Evolutionary conservation across 2,797 vertebrate species (phyloP).

Genomic region (Peromyscus nudipes): DNA sequence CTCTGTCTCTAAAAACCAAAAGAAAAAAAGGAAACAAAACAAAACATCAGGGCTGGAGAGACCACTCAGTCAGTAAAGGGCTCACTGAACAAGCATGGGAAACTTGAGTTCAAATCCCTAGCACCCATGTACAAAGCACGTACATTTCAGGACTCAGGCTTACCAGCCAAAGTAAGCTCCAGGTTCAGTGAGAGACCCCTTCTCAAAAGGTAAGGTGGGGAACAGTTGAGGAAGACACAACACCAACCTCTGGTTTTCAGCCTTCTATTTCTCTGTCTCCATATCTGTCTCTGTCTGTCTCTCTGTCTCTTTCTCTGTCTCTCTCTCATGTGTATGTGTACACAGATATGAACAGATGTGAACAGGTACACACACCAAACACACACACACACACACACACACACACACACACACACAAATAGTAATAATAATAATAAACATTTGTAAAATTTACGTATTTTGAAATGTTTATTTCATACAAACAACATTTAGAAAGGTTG

Average conservation of each 20-base stretch:
- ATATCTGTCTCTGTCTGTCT: too few species aligned
- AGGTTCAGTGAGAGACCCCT: background rate
- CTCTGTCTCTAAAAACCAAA: background rate
- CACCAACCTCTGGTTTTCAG: background rate
- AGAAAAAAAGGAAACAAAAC: too few species aligned
- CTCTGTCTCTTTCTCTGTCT: background rate
- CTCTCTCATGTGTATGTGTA: background rate
- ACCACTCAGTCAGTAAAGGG: background rate
- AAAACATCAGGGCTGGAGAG: background rate
- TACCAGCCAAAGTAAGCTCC: background rate
- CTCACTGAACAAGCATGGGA: background rate
- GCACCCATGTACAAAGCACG: background rate
- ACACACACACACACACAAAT: background rate
- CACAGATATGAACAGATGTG: background rate
- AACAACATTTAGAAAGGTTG: conserved; percentile 30
- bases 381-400: background rate
- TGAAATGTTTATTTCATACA: background rate
- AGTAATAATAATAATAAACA: background rate
- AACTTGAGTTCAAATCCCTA: background rate
- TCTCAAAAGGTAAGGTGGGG: background rate
- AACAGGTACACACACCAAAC: background rate
- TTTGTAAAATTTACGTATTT: background rate
- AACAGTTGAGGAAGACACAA: background rate
- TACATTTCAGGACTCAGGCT: background rate
- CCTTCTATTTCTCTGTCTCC: background rate